phyloP scores from a whole-genome alignment of 2,888 invertebrate species.

The Chrysolina haemoptera region DNA sequence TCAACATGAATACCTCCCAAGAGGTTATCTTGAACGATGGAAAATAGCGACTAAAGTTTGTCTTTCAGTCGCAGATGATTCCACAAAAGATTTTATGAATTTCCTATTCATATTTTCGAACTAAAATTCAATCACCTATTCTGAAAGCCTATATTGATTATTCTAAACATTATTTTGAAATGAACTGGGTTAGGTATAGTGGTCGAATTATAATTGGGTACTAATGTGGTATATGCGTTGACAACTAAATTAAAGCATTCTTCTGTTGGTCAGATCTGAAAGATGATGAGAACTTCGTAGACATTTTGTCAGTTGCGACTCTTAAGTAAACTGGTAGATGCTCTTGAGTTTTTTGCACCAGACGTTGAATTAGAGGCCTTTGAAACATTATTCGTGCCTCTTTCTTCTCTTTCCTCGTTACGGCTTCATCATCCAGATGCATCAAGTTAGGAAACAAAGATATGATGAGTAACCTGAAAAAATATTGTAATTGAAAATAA shows the following conservation, averaged over 20 bases:
- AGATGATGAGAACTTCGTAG: slow-evolving; percentile 33
- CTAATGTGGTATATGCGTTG: neutral
- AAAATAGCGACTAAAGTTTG: too few relatives aligned
- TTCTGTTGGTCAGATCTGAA: neutral
- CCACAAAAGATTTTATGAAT: too few relatives aligned
- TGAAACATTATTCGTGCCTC: slow-evolving; percentile 78
- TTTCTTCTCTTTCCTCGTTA: slow-evolving; percentile 77
- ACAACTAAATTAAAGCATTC: neutral
- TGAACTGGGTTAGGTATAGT: too few relatives aligned
- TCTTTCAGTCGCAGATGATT: too few relatives aligned
- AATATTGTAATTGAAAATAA: neutral
- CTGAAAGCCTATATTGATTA: too few relatives aligned
- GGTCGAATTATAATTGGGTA: too few relatives aligned
- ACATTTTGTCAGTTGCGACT: slow-evolving; percentile 57
- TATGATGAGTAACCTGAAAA: slow-evolving; percentile 80
- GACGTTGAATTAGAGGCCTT: slow-evolving; percentile 74
- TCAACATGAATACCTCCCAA: too few relatives aligned
- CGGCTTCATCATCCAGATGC: slow-evolving; percentile 80
- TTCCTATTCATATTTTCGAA: too few relatives aligned
- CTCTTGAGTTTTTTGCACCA: slow-evolving; percentile 62
- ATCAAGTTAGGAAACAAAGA: slow-evolving; percentile 79
- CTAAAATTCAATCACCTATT: too few relatives aligned
- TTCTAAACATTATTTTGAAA: too few relatives aligned
- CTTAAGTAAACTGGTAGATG: slow-evolving; percentile 60
- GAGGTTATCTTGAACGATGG: too few relatives aligned